Evolutionary conservation across 2,797 vertebrate species (phyloP).

Genomic region (Anguilla pacifica): DNA sequence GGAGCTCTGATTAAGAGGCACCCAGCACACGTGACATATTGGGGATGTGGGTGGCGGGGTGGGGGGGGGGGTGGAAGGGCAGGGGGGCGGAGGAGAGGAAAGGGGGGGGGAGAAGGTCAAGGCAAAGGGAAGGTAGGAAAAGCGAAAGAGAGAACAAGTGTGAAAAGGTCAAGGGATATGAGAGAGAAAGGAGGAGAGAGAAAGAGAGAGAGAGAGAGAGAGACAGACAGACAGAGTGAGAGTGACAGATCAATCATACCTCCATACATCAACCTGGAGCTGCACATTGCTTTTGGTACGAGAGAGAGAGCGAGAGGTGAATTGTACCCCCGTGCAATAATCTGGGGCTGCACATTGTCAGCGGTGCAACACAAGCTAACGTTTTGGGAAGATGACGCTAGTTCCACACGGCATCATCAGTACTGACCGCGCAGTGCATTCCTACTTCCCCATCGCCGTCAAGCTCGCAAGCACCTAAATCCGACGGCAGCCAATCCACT

Average conservation of each 20-base stretch:
- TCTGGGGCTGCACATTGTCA: not conserved
- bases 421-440: too few species aligned
- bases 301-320: too few species aligned
- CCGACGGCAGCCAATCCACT: not conserved
- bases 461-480: not conserved
- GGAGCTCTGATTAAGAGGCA: conserved; percentile 32
- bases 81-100: not conserved
- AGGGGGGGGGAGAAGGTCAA: not conserved
- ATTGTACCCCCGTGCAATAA: conserved; percentile 38
- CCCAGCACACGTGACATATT: not conserved
- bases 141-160: not conserved
- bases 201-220: not conserved
- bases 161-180: not conserved
- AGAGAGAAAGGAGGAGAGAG: not conserved
- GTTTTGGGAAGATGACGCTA: not conserved
- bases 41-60: not conserved
- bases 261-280: conserved; percentile 39
- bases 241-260: conserved; percentile 38
- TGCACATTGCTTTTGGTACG: not conserved
- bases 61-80: not conserved
- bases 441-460: not conserved
- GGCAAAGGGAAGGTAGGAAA: not conserved
- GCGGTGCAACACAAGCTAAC: not conserved
- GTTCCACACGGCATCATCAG: not conserved
- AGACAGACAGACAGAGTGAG: conserved; percentile 43